A percentile compares a stretch with the other conserved stretches of the same genome.
Evolutionary conservation across 2,797 vertebrate species (phyloP).

Genomic region (Gouania willdenowi): DNA sequence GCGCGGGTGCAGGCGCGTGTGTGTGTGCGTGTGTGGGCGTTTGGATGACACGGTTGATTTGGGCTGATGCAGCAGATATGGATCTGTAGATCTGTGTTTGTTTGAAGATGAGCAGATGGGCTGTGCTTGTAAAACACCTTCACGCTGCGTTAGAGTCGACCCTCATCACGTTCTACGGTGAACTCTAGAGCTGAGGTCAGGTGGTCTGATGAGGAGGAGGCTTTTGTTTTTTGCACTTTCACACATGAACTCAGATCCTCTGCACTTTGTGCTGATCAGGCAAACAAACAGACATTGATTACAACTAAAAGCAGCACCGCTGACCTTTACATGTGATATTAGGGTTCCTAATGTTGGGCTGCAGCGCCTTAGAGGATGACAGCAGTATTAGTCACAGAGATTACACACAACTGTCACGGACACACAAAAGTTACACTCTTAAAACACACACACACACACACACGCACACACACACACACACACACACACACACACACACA

Average conservation of each 20-base stretch:
- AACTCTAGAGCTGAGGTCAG: neutral
- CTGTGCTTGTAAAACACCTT: constrained; percentile 17
- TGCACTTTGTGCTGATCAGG: neutral
- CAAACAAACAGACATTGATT: neutral
- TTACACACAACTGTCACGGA: constrained; percentile 36
- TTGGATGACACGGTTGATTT: constrained; percentile 6
- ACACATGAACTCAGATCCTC: neutral
- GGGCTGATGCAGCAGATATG: constrained; percentile 49
- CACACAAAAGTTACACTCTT: constrained; percentile 35
- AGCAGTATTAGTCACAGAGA: constrained; percentile 47
- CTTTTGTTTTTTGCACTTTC: neutral
- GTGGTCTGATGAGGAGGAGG: too few relatives aligned
- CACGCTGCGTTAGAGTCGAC: constrained; percentile 12
- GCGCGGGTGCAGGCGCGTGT: neutral
- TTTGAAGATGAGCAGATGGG: constrained; percentile 47
- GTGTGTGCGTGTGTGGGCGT: neutral
- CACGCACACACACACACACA: constrained; percentile 11
- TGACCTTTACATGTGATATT: constrained; percentile 20
- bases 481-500: constrained; percentile 28
- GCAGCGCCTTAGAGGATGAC: constrained; percentile 38
- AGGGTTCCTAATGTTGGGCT: constrained; percentile 33
- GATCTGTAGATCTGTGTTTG: constrained; percentile 37
- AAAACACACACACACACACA: constrained; percentile 8
- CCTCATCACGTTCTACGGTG: constrained; percentile 5
- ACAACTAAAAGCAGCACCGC: neutral